A percentile compares a stretch with the other conserved stretches of the same genome.
These are phyloP conservation scores for Characodon lateralis DNA, from an alignment of 2,797 vertebrate genomes.

Conservation along the genomic window DNA sequence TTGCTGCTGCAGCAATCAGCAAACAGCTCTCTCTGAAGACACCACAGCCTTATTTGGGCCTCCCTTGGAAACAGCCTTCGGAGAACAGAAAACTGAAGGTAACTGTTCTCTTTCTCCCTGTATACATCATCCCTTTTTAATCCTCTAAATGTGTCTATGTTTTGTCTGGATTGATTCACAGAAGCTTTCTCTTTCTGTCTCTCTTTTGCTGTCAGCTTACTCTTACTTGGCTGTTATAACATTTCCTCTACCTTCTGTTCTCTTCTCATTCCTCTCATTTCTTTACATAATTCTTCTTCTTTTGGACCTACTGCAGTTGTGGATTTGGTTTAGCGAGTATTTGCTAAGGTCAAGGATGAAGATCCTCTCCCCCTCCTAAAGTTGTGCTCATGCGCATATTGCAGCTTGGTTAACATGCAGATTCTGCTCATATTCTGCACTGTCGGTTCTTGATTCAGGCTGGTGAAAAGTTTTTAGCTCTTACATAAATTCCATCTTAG, in stretches of 20 bases:
- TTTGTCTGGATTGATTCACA: constrained; percentile 6
- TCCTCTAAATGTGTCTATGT: constrained; percentile 6
- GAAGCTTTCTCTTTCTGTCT: constrained; percentile 15
- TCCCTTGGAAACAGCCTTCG: constrained; percentile 91
- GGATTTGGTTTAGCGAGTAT: constrained; percentile 19
- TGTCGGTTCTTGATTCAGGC: constrained; percentile 42
- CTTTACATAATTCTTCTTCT: constrained; percentile 29
- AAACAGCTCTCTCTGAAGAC: constrained; percentile 81
- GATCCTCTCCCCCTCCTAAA: constrained; percentile 1
- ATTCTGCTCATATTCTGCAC: constrained; percentile 40
- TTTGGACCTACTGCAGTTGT: constrained; percentile 21
- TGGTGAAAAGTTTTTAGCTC: constrained; percentile 31
- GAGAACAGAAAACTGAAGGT: constrained; percentile 93
- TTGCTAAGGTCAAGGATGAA: constrained; percentile 57
- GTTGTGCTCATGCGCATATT: constrained; percentile 23
- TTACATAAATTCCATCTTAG: constrained; percentile 58
- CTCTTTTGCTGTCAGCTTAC: constrained; percentile 28
- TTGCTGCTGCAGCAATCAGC: constrained; percentile 76
- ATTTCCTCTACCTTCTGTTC: constrained; percentile 11
- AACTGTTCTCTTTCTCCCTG: constrained; percentile 26
- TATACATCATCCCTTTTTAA: not conserved
- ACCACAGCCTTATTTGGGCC: constrained; percentile 90
- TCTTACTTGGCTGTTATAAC: constrained; percentile 22
- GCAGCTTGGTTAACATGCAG: constrained; percentile 44
- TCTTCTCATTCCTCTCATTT: constrained; percentile 1